Conservation (phyloP, 2,797 vertebrate genomes). For the Arrhamphus sclerolepis region DNA sequence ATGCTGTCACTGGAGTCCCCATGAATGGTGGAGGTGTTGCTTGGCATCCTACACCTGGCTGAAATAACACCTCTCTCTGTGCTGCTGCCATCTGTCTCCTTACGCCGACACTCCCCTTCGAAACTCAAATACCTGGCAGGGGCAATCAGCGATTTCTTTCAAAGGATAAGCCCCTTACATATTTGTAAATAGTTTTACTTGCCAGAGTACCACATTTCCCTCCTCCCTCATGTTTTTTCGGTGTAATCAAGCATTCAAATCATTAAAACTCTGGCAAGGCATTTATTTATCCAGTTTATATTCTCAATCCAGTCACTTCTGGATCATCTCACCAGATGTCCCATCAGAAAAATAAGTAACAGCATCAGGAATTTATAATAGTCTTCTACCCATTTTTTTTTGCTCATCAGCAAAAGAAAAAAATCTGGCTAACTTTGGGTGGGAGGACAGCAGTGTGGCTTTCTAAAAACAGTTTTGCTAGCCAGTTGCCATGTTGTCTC, state of each 20-base stretch:
- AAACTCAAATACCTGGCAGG: slow-evolving; percentile 43
- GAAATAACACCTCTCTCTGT: slow-evolving; percentile 66
- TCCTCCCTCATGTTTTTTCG: slow-evolving; percentile 28
- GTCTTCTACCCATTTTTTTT: slow-evolving; percentile 7
- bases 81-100: slow-evolving; percentile 69
- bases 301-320: too few relatives aligned
- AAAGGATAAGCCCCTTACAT: slow-evolving; percentile 23
- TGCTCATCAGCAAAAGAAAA: slow-evolving; percentile 27
- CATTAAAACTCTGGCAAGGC: slow-evolving; percentile 12
- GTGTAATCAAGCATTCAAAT: slow-evolving; percentile 9
- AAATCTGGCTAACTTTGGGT: too few relatives aligned
- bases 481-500: slow-evolving; percentile 37
- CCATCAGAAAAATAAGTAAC: too few relatives aligned
- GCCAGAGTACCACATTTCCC: slow-evolving; percentile 16
- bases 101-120: slow-evolving; percentile 39
- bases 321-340: too few relatives aligned
- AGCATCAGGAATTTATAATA: too few relatives aligned
- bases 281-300: too few relatives aligned
- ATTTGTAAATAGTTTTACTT: slow-evolving; percentile 30
- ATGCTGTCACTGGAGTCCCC: slow-evolving; percentile 58
- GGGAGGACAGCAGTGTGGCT: slow-evolving; percentile 13
- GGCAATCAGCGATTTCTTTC: slow-evolving; percentile 30
- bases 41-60: slow-evolving; percentile 71
- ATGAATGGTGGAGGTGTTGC: slow-evolving; percentile 59
- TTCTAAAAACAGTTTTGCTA: slow-evolving; percentile 45